Percentiles rank a stretch among this genome's conserved stretches.
Evolutionary conservation across 2,888 invertebrate species (phyloP).

Genomic region (Limnephilus lunatus): DNA sequence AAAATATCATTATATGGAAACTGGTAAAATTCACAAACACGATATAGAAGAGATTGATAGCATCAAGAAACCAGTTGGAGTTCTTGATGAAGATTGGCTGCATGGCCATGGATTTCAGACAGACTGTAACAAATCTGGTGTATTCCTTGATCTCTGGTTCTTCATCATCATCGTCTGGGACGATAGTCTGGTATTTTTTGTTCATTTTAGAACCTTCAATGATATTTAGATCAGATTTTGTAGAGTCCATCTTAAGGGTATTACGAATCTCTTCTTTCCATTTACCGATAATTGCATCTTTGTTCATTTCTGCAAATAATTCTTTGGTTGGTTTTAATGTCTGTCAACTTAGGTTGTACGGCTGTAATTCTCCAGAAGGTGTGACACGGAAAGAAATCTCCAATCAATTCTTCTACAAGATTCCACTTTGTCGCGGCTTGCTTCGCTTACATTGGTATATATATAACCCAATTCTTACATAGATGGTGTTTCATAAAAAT

Average conservation of each 20-base stretch:
- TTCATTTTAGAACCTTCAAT: background rate
- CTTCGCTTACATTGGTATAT: no score
- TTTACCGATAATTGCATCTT: background rate
- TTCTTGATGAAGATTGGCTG: constrained; percentile 54
- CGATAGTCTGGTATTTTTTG: background rate
- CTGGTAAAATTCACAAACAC: constrained; percentile 59
- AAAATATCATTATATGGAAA: constrained; percentile 56
- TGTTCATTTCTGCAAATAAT: background rate
- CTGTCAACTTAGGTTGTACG: no score
- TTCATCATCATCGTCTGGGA: background rate
- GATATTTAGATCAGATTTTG: background rate
- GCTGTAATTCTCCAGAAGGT: no score
- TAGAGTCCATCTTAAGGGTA: background rate
- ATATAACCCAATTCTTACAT: no score
- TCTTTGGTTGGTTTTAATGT: no score
- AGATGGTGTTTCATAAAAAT: no score
- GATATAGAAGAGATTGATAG: constrained; percentile 48
- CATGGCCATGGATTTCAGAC: constrained; percentile 61
- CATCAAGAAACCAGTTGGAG: background rate
- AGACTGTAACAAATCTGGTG: constrained; percentile 52
- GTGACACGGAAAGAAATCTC: no score
- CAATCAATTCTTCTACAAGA: no score
- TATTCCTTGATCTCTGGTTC: constrained; percentile 56
- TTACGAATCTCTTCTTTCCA: background rate
- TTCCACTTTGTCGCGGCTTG: no score